Evolutionary conservation across 2,113 vertebrate species (phyloP).

Genomic region (Centropus bengalensis): DNA sequence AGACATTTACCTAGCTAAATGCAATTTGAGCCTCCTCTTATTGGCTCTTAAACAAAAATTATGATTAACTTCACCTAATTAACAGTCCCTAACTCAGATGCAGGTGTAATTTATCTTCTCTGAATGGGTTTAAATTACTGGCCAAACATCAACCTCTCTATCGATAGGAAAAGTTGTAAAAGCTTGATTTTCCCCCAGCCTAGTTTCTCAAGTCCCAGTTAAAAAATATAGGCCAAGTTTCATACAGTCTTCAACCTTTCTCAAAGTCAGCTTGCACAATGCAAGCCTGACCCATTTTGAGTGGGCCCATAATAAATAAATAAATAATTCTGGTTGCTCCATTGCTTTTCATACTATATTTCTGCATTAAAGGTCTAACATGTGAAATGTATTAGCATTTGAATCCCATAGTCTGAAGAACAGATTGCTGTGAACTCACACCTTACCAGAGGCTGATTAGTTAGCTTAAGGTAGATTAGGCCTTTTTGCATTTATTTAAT

Average conservation of each 20-base stretch:
- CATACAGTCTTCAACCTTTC: neutral
- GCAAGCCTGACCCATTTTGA: slow-evolving; percentile 25
- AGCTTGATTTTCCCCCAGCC: neutral
- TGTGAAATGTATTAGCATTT: neutral
- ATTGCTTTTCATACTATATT: neutral
- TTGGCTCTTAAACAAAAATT: neutral
- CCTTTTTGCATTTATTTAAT: neutral
- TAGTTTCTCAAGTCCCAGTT: slow-evolving; percentile 4
- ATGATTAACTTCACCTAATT: neutral
- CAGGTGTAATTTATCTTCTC: neutral
- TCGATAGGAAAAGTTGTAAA: neutral
- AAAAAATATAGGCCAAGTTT: slow-evolving; percentile 30
- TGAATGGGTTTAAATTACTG: neutral
- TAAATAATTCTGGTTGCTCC: neutral
- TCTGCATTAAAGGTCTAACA: neutral
- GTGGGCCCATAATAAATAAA: neutral
- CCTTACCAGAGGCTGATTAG: neutral
- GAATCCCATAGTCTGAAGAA: neutral
- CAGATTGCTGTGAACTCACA: neutral
- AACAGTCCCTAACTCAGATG: neutral
- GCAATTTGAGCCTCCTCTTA: neutral
- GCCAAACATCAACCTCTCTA: neutral
- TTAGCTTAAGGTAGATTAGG: neutral
- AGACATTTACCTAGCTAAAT: neutral
- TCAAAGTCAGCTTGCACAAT: slow-evolving; percentile 8